Base-by-base conservation (phyloP, 1,140 invertebrate species). In the Harlomillsia oculata region DNA sequence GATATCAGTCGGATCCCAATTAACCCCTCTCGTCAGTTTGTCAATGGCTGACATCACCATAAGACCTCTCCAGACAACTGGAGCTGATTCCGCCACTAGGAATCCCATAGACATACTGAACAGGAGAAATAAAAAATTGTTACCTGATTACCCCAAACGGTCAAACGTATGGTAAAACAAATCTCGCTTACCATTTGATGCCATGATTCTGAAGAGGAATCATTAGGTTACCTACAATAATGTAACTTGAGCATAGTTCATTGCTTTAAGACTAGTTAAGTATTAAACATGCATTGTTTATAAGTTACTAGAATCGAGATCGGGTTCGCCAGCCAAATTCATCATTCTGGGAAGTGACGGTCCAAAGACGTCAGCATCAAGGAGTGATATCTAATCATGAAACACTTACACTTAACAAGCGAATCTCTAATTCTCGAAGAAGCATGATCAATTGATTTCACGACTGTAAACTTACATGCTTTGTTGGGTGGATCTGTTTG, bases 21-120 rank as follows among this genome's bases (percentile, higher is more conserved):
- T 74, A 26, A 91, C 88, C 65, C 90, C 82, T 56, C 83, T 75
- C 2, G 92, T 74, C 18, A 97, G 70, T 66, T 84, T 82, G 52
- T 94, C 83, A 39, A 97, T 70, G 1, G 91, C 91, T 62, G 84
- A 87, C 91, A 96, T 97, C 13, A 97, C 92, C 82, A 95, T 89
- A 4, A 91, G 76, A 0, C 90, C 90, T 62, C 90, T 75, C 90
- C 89, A 94, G 23, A 93, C 82, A 8, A 91, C 80, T 0, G 90
- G 82, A 37, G 81, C 78, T 62, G 82, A 81, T 62, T 86, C 77
- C 6, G 83, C 80, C 1, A 90, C 82, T 9, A 95, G 71, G 69
- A 92, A 84, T 43, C 89, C 90, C 85, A 94, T 93, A 5, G 89
- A 94, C 82, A 93, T 87, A 67, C 84, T 86, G 67, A 20, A 72